These are phyloP conservation scores for Polymixis lichenea DNA, from an alignment of 2,888 invertebrate species.

Conservation along the genomic window DNA sequence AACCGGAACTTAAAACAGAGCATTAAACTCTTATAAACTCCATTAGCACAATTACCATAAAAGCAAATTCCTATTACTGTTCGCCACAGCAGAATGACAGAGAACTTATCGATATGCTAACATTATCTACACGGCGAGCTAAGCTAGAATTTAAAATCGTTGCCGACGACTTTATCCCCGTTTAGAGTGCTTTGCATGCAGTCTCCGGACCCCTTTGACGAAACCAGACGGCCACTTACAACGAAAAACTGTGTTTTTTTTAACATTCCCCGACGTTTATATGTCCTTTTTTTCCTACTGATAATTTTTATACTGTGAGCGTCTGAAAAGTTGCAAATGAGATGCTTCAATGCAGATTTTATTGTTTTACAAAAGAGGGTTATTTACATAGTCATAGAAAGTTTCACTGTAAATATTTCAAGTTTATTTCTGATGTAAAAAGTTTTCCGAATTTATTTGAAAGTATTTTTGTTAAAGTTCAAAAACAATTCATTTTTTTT, in stretches of 20 bases:
- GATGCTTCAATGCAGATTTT: slow-evolving; percentile 65
- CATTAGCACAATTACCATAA: slow-evolving; percentile 46
- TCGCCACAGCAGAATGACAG: slow-evolving; percentile 58
- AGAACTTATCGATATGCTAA: slow-evolving; percentile 71
- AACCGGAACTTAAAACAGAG: not conserved
- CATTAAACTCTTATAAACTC: not conserved
- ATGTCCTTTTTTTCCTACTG: slow-evolving; percentile 68
- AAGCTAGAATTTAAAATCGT: slow-evolving; percentile 78
- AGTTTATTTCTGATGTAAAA: slow-evolving; percentile 37
- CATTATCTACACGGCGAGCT: slow-evolving; percentile 71
- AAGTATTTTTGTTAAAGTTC: not conserved
- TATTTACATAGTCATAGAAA: slow-evolving; percentile 25
- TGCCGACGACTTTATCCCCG: slow-evolving; percentile 74
- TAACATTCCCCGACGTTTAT: slow-evolving; percentile 74
- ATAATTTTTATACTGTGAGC: slow-evolving; percentile 64
- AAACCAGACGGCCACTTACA: slow-evolving; percentile 85
- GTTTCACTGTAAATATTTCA: slow-evolving; percentile 39
- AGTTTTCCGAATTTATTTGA: slow-evolving; percentile 12
- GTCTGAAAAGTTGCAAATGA: slow-evolving; percentile 75
- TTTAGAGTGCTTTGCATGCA: slow-evolving; percentile 78
- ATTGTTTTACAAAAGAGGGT: slow-evolving; percentile 46
- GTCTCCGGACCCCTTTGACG: slow-evolving; percentile 80
- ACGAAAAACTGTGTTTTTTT: slow-evolving; percentile 79
- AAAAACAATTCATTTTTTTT: not conserved
- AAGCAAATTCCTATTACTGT: slow-evolving; percentile 56